Evolutionary conservation across 2,888 invertebrate species (phyloP), one percentile per base, ranked within the genome.

Genomic region (Cephus spinipes): DNA sequence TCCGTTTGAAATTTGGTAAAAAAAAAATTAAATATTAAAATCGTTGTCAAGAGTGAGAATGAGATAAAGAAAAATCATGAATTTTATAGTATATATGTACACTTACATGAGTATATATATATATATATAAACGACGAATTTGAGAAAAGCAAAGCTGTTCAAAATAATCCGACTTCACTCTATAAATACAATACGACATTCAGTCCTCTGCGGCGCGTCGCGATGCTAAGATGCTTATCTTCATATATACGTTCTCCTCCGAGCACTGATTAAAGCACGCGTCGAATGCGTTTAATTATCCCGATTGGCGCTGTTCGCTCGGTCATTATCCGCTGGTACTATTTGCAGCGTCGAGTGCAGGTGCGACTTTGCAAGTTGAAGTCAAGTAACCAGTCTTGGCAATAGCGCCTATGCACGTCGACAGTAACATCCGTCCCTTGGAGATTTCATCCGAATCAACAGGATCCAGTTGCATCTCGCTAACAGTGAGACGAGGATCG

Each of bases 131-230:
- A 81, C 81, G 81, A 78, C 80, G 78, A 77, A 77, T 85, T 85
- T 86, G 88, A 86, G 87, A 88, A 89, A 87, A 86, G 87, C 86
- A 86, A 83, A 86, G 84, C 76, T 76, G 88, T 89, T 89, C 80
- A 87, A 90, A 89, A 90, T 90, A 90, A 90, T 89, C 85, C 84
- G 80, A 86, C 85, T 89, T 89, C 82, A 86, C 88, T 91, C 91
- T 91, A 91, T 91, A 91, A 91, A 91, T 91, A 91, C 91, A 90
- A 91, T 89, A 87, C 89, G 89, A 88, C 89, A 90, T 87, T 91
- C 90, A 91, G 91, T 91, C 84, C 87, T 86, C 85, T 86, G 87
- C 88, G 87, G 87, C 84, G 82, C 91, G 89, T 89, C 90, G 89
- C 86, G 89, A 90, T 88, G 90, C 84, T 89, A 88, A 85, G 89